Percentiles rank a stretch among this genome's conserved stretches.
Evolutionary conservation across 1,140 invertebrate species (phyloP).

Genomic region (Grapholita molesta): DNA sequence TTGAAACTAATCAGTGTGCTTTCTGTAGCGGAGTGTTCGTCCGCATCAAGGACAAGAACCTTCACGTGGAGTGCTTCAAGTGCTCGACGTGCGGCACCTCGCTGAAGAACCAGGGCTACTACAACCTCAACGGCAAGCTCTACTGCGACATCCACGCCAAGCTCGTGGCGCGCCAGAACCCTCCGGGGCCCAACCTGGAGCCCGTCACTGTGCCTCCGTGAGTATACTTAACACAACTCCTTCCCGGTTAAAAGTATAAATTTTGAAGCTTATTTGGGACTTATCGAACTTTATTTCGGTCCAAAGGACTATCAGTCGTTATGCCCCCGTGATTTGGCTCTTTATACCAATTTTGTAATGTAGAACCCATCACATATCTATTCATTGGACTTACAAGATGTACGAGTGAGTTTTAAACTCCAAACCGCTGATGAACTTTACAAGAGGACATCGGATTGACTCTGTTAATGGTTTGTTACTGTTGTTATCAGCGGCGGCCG

Average conservation of each 20-base stretch:
- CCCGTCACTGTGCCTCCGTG: slow-evolving; percentile 90
- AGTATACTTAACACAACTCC: too few relatives aligned
- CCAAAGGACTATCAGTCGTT: too few relatives aligned
- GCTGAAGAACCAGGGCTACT: slow-evolving; percentile 97
- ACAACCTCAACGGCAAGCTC: slow-evolving; percentile 96
- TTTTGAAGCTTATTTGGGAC: too few relatives aligned
- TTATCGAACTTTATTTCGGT: background rate
- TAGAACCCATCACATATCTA: too few relatives aligned
- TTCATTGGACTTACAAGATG: too few relatives aligned
- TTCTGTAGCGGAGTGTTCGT: slow-evolving; percentile 93
- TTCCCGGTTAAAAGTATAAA: too few relatives aligned
- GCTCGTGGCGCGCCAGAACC: slow-evolving; percentile 90
- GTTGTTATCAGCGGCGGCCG: slow-evolving; percentile 78
- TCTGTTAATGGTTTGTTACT: slow-evolving; percentile 13
- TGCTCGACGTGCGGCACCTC: slow-evolving; percentile 96
- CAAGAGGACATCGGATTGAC: background rate
- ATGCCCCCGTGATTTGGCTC: too few relatives aligned
- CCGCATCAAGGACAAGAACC: slow-evolving; percentile 96
- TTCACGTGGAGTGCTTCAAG: slow-evolving; percentile 98
- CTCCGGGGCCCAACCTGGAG: slow-evolving; percentile 85
- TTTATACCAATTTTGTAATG: too few relatives aligned
- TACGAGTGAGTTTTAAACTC: too few relatives aligned
- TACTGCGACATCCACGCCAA: slow-evolving; percentile 98
- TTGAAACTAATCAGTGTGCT: background rate
- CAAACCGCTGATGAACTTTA: too few relatives aligned